These are phyloP conservation scores for Leucoma salicis DNA, from an alignment of 2,888 invertebrate genomes.

Conservation along the genomic window DNA sequence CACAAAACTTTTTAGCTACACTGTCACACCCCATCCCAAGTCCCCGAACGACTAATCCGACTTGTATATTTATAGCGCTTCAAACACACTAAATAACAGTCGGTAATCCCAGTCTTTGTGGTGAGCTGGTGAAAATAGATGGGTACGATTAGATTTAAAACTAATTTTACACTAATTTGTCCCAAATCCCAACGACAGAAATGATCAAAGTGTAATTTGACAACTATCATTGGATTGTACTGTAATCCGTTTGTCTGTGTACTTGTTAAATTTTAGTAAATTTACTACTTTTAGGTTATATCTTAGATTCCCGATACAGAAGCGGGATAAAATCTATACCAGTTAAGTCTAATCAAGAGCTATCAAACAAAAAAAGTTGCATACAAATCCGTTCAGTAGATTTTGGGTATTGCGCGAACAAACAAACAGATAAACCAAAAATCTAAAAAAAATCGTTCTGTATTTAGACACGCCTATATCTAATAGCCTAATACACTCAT, in stretches of 20 bases:
- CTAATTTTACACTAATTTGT: conserved; percentile 22
- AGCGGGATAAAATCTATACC: no score
- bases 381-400: no score
- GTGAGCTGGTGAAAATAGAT: conserved; percentile 11
- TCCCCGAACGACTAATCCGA: conserved; percentile 43
- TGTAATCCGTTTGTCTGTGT: background rate
- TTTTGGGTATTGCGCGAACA: no score
- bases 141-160: conserved; percentile 21
- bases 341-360: no score
- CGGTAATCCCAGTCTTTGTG: conserved; percentile 12
- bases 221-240: background rate
- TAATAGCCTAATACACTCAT: no score
- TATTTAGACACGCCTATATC: no score
- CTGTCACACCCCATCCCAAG: conserved; percentile 18
- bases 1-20: conserved; percentile 33
- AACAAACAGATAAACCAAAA: no score
- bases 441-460: no score
- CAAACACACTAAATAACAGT: conserved; percentile 16
- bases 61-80: conserved; percentile 48
- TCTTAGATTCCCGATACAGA: no score
- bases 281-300: no score
- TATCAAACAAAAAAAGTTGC: no score
- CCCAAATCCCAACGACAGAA: no score
- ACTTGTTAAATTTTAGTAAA: background rate
- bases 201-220: conserved; percentile 8